Base-by-base conservation (phyloP, 2,797 vertebrate species). In the Danio albolineatus region DNA sequence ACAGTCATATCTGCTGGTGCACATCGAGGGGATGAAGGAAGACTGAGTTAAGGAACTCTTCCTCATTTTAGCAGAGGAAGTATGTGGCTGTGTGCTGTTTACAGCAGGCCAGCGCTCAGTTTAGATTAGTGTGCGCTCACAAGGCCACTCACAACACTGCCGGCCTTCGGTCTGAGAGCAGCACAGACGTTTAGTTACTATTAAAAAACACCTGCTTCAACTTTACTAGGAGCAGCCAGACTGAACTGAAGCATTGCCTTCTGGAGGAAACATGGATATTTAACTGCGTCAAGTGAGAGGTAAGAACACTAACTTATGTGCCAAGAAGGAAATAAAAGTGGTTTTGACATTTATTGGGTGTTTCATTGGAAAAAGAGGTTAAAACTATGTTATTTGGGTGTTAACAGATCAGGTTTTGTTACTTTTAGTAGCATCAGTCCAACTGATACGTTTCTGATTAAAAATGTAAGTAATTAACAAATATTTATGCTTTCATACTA, bases 31-130 rank as follows among this genome's bases (percentile, higher is more conserved):
- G 57, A 70, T 17, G 5, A 56, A 73, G 69, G 39, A 79, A 73
- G 28, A 56, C 49, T 21, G 4, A 39, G 36, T 28, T 46, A 64
- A 19, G 67, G 41, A 64, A 46, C 72, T 89, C 92, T 94, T 94
- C 93, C 92, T 93, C 89, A 87, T 94, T 93, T 91, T 74, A 84
- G 38, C 67, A 89, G 89, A 93, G 91, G 93, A 93, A 94, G 89
- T 79, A 76, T 85, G 86, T 80, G 82, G 82, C 78, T 78, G 53
- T 82, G 88, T 19, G 84, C 83, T 87, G n/a, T n/a, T 61, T 79
- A 74, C 75, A 62, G 59, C 12, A 62, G 77, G 62, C 39, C 17
- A 62, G 38, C 10, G 10, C 39, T 72, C 48, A 62, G 39, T 76
- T 62, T 38, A 71, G 61, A 66, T 81, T 41, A 69, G 73, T 38